Evolutionary conservation across 2,113 vertebrate genomes (phyloP).

Genomic region (Colossoma macropomum): DNA sequence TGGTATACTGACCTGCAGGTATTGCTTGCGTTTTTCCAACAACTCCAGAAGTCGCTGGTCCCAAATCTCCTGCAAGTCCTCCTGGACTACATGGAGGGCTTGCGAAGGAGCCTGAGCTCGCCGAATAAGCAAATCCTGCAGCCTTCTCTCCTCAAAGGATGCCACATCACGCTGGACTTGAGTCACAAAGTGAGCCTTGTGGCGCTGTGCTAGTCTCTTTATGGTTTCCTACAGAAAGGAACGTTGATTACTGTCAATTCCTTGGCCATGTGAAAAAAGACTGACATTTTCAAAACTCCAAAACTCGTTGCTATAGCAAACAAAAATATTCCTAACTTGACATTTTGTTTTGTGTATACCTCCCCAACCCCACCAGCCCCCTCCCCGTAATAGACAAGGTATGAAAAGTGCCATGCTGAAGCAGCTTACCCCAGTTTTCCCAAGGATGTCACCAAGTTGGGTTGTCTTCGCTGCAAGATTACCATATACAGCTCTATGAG

Average conservation of each 20-base stretch:
- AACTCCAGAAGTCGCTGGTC: conserved; percentile 58
- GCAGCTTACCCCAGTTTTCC: conserved; percentile 33
- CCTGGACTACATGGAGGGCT: neutral
- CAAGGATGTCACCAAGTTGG: conserved; percentile 31
- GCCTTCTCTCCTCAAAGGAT: conserved; percentile 66
- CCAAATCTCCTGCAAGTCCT: conserved; percentile 60
- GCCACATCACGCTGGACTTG: conserved; percentile 62
- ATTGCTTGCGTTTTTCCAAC: conserved; percentile 63
- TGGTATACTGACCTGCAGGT: conserved; percentile 64
- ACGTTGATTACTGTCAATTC: neutral
- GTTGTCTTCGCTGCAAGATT: conserved; percentile 7
- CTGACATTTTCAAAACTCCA: neutral
- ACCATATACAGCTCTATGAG: neutral
- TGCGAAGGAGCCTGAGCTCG: conserved; percentile 32
- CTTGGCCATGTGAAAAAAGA: too few relatives aligned
- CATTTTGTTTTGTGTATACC: too few relatives aligned
- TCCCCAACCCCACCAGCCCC: too few relatives aligned
- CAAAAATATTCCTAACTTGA: too few relatives aligned
- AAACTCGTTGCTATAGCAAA: neutral
- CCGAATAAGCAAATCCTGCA: conserved; percentile 69
- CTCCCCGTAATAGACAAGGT: too few relatives aligned
- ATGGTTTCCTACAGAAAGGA: conserved; percentile 47
- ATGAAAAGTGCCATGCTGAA: too few relatives aligned
- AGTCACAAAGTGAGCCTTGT: conserved; percentile 56
- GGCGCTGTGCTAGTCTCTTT: conserved; percentile 32